Evolutionary conservation across 2,888 invertebrate species (phyloP), one percentile per base, ranked within the genome.

Genomic region (Cephus spinipes): DNA sequence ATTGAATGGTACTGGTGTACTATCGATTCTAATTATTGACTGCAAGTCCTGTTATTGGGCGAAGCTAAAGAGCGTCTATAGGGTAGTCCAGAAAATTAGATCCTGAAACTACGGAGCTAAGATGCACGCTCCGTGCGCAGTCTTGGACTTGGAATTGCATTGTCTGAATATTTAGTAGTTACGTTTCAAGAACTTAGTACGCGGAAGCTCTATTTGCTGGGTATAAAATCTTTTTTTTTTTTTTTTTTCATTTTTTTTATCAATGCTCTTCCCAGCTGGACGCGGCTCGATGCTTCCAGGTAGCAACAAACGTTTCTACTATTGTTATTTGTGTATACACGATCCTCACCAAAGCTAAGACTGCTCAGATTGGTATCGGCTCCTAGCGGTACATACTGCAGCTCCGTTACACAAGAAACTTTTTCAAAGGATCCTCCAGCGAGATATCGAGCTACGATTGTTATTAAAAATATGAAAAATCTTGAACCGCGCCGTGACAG

Each of bases 381-480:
- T 79, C 69, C 80, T 87, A 87, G 86, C 86, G 87, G 87, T 87
- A 87, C 81, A 81, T 79, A 85, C 81, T 74, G 34, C 80, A 81
- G 82, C 86, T 88, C 87, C 87, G 87, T 88, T 87, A 87, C 23
- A 2, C 79, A 80, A 15, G 81, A 79, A 76, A 84, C 83, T 86
- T 87, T 83, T 84, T 86, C 85, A 81, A 15, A 12, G 80, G 81
- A 85, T 85, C 80, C 78, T 68, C 77, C 34, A 34, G 79, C 71
- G 35, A 78, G 85, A 86, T 88, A 85, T 73, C 71, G 81, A 6
- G 82, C 81, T 81, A 82, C 79, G 83, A 86, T 87, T 79, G 80
- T 87, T 86, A 85, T 87, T 85, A 87, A 85, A 82, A 87, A 87
- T 86, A 87, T 85, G 81, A 35, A 80, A 83, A 83, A 85, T 85